Evolutionary conservation across 2,888 invertebrate genomes (phyloP).

Genomic region (Anthophora plumipes): DNA sequence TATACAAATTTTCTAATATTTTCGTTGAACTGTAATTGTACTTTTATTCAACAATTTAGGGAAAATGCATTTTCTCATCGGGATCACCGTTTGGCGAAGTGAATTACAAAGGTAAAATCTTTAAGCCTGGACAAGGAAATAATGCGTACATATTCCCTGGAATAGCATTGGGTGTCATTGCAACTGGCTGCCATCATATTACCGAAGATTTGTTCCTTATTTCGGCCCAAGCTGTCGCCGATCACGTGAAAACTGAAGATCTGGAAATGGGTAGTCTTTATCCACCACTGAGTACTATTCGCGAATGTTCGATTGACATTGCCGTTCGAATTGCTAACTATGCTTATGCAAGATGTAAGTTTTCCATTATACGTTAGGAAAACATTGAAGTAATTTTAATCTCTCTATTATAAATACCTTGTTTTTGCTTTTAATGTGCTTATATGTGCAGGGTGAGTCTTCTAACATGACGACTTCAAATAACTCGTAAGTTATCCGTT

Average conservation of each 20-base stretch:
- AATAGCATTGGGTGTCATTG: constrained; percentile 96
- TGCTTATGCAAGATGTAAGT: constrained; percentile 93
- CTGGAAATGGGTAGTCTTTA: constrained; percentile 95
- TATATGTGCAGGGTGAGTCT: no score
- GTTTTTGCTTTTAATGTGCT: no score
- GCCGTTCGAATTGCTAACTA: constrained; percentile 94
- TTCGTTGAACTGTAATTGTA: no score
- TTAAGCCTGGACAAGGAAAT: constrained; percentile 97
- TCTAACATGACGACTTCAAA: no score
- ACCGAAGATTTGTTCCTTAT: constrained; percentile 97
- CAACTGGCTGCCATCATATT: constrained; percentile 96
- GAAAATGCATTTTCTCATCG: constrained; percentile 96
- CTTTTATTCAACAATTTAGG: constrained; percentile 87
- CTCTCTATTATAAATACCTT: not conserved
- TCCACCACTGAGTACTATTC: constrained; percentile 93
- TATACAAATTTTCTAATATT: no score
- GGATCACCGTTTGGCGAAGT: constrained; percentile 98
- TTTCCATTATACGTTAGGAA: not conserved
- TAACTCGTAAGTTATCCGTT: no score
- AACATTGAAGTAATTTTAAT: not conserved
- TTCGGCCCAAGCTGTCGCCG: constrained; percentile 95
- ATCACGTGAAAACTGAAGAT: constrained; percentile 93
- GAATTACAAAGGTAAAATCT: constrained; percentile 91
- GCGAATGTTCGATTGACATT: constrained; percentile 95
- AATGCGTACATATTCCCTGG: constrained; percentile 99